Percentiles rank a stretch among this genome's conserved stretches.
Evolutionary conservation across 2,888 invertebrate genomes (phyloP).

Genomic region (Lithosia quadra): DNA sequence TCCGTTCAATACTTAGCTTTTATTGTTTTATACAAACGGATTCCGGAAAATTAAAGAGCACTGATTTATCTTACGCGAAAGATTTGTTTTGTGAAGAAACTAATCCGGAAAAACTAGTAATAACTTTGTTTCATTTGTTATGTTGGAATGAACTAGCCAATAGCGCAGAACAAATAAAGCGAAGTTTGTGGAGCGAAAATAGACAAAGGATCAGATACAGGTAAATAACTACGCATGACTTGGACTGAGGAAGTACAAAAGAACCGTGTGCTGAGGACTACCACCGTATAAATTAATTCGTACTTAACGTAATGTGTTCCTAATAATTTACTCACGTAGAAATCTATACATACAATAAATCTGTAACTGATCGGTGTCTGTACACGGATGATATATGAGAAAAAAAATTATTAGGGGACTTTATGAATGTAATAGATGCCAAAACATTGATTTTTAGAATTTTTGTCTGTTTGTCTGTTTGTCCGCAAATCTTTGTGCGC

Average conservation of each 20-base stretch:
- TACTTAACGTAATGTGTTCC: conserved; percentile 49
- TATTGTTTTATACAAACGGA: conserved; percentile 20
- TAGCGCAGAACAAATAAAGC: conserved; percentile 81
- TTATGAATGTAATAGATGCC: no score
- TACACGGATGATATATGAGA: no score
- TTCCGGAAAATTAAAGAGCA: conserved; percentile 38
- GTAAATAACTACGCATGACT: conserved; percentile 80
- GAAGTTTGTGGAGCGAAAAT: conserved; percentile 81
- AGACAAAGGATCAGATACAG: conserved; percentile 84
- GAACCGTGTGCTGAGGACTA: conserved; percentile 59
- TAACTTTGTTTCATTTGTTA: conserved; percentile 80
- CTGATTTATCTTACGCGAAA: conserved; percentile 40
- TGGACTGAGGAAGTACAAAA: conserved; percentile 64
- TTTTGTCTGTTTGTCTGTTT: no score
- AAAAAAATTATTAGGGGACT: no score
- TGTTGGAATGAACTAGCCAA: conserved; percentile 80
- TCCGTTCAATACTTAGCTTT: conserved; percentile 5
- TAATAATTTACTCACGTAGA: conserved; percentile 45
- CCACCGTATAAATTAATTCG: conserved; percentile 60
- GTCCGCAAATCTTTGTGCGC: no score
- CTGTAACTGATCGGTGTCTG: no score
- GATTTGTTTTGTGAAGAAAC: conserved; percentile 67
- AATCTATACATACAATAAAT: no score
- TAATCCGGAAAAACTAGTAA: conserved; percentile 76
- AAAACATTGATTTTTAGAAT: no score